Evolutionary conservation across 2,113 vertebrate species (phyloP).

Genomic region (Gymnorhina tibicen): DNA sequence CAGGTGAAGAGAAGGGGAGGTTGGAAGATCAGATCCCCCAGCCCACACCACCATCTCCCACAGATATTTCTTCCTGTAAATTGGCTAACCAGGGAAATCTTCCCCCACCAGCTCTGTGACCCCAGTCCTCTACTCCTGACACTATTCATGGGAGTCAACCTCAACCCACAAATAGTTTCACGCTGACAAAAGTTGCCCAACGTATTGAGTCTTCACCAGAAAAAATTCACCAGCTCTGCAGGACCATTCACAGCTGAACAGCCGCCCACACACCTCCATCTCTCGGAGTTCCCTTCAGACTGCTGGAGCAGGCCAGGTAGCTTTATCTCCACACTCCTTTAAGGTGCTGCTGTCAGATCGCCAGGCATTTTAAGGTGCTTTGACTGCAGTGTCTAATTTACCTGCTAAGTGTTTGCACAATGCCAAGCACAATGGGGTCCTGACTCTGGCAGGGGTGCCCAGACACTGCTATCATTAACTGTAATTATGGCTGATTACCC

Average conservation of each 20-base stretch:
- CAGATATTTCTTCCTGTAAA: not conserved
- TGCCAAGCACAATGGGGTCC: not conserved
- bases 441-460: not conserved
- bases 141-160: not conserved
- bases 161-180: constrained; percentile 44
- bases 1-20: not conserved
- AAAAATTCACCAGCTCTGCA: not conserved
- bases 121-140: not conserved
- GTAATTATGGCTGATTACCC: constrained; percentile 14
- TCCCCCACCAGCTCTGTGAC: not conserved
- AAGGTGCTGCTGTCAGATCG: not conserved
- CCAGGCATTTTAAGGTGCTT: not conserved
- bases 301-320: not conserved
- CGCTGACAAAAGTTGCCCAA: not conserved
- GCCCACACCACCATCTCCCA: not conserved
- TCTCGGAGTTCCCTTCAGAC: not conserved
- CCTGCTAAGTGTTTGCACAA: constrained; percentile 16
- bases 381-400: not conserved
- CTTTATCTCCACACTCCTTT: not conserved
- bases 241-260: not conserved
- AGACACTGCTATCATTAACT: constrained; percentile 28
- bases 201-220: not conserved
- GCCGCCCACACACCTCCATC: fast-evolving
- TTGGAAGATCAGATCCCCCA: not conserved
- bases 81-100: not conserved